Percentiles rank a stretch among this genome's conserved stretches.
Conservation (phyloP, 2,888 invertebrate genomes). For the Hypselothyrea guttata region DNA sequence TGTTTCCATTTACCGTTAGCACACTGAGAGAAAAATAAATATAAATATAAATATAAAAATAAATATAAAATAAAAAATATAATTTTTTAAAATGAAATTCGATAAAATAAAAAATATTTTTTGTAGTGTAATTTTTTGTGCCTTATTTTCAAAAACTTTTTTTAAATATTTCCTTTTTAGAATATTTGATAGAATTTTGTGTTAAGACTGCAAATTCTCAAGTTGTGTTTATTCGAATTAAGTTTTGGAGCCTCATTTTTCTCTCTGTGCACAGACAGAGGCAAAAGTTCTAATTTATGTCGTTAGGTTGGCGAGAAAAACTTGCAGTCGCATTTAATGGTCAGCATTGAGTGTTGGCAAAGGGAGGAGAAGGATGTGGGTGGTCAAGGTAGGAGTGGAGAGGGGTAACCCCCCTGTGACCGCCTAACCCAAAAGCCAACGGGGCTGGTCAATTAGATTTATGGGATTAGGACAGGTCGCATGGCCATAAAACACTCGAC, state of each 20-base stretch:
- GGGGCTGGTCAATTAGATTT: slow-evolving; percentile 63
- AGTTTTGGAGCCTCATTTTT: no score
- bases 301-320: slow-evolving; percentile 41
- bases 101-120: no score
- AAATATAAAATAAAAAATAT: no score
- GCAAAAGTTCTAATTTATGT: slow-evolving; percentile 66
- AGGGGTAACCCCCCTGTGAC: slow-evolving; percentile 34
- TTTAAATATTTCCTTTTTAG: no score
- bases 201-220: no score
- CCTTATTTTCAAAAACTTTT: no score
- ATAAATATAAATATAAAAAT: no score
- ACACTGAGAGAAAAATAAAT: no score
- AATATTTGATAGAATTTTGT: no score
- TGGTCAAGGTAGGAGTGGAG: not conserved
- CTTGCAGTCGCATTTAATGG: slow-evolving; percentile 59
- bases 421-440: slow-evolving; percentile 64
- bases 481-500: slow-evolving; percentile 54
- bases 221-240: no score
- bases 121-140: no score
- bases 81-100: no score
- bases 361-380: not conserved
- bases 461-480: slow-evolving; percentile 62
- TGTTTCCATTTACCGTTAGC: slow-evolving; percentile 13
- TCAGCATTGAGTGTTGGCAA: slow-evolving; percentile 6
- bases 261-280: slow-evolving; percentile 2